Base-by-base conservation (phyloP, 2,797 vertebrate genomes). In the Phrynocephalus forsythii region DNA sequence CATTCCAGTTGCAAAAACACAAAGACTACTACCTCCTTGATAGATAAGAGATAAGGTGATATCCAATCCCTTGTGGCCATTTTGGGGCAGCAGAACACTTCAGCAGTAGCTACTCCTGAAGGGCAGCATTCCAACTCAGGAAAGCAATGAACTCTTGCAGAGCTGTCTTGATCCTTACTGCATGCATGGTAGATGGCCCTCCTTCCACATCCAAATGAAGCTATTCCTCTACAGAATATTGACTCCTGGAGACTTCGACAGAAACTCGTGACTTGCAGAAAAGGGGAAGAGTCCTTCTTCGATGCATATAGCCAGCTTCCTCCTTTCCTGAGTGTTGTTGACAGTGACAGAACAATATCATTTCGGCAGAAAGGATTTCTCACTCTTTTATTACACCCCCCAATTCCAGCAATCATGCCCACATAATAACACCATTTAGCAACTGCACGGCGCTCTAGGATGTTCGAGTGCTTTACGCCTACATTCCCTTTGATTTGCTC, bases 41-140 rank as follows among this genome's bases (percentile, higher is more conserved):
- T 84, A 78, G 88, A 89, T 6, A 77, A 78, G 75, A 80, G 88
- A 91, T 92, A 88, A 92, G 76, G 84, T 56, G 82, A 67, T 66
- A 90, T 2, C 82, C 33, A 78, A 78, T 44, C 52, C 67, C 87
- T 88, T 91, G 60, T 63, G 10, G 26, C 26, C 79, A 88, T 86
- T 66, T 84, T 78, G 73, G n/a, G 68, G 76, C 63, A 84, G 66
- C 71, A 60, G 69, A 80, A 22, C 11, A 30, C 52, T 13, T 86
- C 63, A 9, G 79, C 28, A 90, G 44, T 30, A 13, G 24, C 1
- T 0, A 11, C 0, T 84, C 78, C 1, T 0, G 44, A 84, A 44
- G 52, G 48, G 38, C 82, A 75, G 11, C 20, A 0, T 63, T 79
- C 77, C 56, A 56, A 20, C 63, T n/a, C 52, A 63, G 52, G 67